A percentile compares a stretch with the other conserved stretches of the same genome.
Conservation (phyloP, 2,113 vertebrate genomes). For the Mugil cephalus region DNA sequence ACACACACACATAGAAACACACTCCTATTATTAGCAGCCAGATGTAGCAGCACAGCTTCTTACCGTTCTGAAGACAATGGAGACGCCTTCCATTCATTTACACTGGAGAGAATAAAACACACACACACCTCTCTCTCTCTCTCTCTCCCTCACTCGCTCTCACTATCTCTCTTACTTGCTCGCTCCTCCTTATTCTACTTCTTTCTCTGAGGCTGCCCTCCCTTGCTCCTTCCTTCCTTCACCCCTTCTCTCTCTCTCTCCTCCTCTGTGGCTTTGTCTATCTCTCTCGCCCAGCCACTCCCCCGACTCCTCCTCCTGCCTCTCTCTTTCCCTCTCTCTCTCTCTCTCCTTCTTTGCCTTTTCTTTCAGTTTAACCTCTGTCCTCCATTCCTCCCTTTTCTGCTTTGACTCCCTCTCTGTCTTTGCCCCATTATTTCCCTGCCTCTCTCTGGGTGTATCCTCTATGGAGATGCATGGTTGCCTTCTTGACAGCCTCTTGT, state of each 20-base stretch:
- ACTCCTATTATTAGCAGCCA: conserved; percentile 28
- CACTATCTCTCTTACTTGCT: conserved; percentile 38
- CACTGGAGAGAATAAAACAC: conserved; percentile 49
- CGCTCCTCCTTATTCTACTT: conserved; percentile 27
- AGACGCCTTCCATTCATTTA: conserved; percentile 63
- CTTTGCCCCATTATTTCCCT: background rate
- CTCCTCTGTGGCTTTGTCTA: conserved; percentile 46
- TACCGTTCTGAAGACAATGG: conserved; percentile 71
- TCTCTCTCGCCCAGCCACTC: conserved; percentile 63
- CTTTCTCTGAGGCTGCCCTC: conserved; percentile 40
- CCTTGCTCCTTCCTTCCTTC: conserved; percentile 30
- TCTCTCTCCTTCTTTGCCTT: conserved; percentile 36
- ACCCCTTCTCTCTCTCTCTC: conserved; percentile 39
- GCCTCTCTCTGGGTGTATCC: conserved; percentile 32
- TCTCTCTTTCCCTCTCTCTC: conserved; percentile 5
- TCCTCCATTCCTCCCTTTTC: conserved; percentile 38
- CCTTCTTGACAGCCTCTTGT: conserved; percentile 68
- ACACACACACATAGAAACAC: conserved; percentile 18
- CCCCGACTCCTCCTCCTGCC: conserved; percentile 55
- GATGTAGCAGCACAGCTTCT: conserved; percentile 50
- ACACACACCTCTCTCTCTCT: conserved; percentile 29
- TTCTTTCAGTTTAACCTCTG: conserved; percentile 63
- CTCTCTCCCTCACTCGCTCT: conserved; percentile 20
- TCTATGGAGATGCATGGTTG: conserved; percentile 63
- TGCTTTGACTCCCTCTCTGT: background rate